A percentile compares a stretch with the other conserved stretches of the same genome.
Conservation (phyloP, 2,888 invertebrate species). For the Drosophila neonasuta region DNA sequence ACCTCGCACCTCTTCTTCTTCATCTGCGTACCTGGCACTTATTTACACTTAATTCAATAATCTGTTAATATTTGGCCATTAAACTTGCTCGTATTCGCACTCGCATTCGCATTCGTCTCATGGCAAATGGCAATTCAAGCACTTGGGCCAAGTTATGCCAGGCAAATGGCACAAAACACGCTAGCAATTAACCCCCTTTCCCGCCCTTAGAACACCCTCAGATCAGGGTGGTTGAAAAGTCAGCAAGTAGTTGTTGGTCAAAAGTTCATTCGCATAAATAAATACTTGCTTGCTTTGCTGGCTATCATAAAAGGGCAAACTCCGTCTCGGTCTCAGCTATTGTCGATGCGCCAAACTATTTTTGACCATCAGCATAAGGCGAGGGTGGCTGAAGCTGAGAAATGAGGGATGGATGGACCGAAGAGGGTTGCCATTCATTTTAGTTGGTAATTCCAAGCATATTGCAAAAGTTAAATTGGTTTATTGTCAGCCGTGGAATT, state of each 20-base stretch:
- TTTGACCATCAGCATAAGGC: constrained; percentile 59
- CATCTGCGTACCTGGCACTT: constrained; percentile 35
- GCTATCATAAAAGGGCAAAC: constrained; percentile 33
- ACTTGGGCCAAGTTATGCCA: constrained; percentile 40
- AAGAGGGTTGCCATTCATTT: constrained; percentile 29
- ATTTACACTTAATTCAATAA: constrained; percentile 77
- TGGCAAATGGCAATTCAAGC: constrained; percentile 36
- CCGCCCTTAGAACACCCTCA: background rate
- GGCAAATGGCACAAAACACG: constrained; percentile 43
- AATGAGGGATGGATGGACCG: constrained; percentile 3
- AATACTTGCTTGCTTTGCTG: constrained; percentile 36
- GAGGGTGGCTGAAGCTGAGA: constrained; percentile 2
- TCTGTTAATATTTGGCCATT: constrained; percentile 73
- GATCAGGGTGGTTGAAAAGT: constrained; percentile 39
- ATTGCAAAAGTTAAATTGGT: constrained; percentile 80
- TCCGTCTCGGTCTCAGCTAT: constrained; percentile 22
- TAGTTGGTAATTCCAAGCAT: constrained; percentile 72
- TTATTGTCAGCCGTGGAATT: constrained; percentile 65
- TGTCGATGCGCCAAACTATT: constrained; percentile 61
- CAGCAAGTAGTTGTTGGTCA: constrained; percentile 36
- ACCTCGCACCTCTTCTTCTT: constrained; percentile 12
- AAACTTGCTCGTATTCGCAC: constrained; percentile 37
- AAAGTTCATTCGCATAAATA: constrained; percentile 58
- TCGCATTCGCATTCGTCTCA: constrained; percentile 21
- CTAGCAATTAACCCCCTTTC: constrained; percentile 34